These are phyloP conservation scores for Diachasma alloeum DNA, from an alignment of 1,140 invertebrate species.

Conservation along the genomic window DNA sequence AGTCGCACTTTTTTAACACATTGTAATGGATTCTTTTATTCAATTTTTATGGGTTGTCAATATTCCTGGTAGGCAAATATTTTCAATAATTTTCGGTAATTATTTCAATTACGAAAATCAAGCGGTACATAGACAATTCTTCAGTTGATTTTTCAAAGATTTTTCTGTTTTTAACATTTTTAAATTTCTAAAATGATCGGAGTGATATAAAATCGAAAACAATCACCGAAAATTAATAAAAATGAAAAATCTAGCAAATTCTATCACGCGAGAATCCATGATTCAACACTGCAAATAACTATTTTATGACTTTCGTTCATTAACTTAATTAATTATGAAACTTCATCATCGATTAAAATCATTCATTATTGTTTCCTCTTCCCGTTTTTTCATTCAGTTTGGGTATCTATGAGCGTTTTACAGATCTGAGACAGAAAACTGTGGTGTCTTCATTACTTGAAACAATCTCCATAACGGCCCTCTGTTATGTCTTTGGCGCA, in stretches of 20 bases:
- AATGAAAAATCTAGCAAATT: neutral
- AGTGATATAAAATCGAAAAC: neutral
- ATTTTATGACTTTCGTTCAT: neutral
- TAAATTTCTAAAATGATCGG: too few relatives aligned
- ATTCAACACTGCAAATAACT: neutral
- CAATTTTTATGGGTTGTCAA: neutral
- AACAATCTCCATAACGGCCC: slow-evolving; percentile 19
- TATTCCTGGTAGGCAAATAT: neutral
- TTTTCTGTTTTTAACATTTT: too few relatives aligned
- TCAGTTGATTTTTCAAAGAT: too few relatives aligned
- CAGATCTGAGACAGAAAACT: neutral
- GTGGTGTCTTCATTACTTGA: neutral
- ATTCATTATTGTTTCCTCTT: slow-evolving; percentile 1
- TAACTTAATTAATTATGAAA: neutral
- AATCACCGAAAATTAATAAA: neutral
- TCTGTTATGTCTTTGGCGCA: slow-evolving; percentile 66
- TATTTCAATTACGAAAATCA: too few relatives aligned
- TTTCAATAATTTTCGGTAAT: neutral
- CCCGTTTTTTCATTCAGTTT: neutral
- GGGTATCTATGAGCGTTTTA: neutral
- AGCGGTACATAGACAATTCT: too few relatives aligned
- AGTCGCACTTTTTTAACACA: neutral
- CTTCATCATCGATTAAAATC: slow-evolving; percentile 4
- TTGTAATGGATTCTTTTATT: neutral
- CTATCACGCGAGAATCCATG: neutral